Evolutionary conservation across 2,113 vertebrate species (phyloP).

Genomic region (Gopherus flavomarginatus): DNA sequence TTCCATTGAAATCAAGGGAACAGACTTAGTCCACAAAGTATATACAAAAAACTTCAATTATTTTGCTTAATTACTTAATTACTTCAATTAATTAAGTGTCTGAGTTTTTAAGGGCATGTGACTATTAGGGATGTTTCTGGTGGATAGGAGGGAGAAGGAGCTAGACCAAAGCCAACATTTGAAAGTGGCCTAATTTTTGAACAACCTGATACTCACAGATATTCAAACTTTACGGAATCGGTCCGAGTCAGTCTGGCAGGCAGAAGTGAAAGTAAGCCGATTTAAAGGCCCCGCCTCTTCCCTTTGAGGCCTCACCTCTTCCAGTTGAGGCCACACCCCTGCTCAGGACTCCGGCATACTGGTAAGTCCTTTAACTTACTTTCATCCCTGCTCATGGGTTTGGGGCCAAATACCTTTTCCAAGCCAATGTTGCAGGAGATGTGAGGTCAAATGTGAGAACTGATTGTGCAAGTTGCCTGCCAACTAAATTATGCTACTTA

Average conservation of each 20-base stretch:
- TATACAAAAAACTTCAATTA: background rate
- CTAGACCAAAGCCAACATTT: background rate
- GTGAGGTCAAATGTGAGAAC: background rate
- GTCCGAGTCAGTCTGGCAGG: background rate
- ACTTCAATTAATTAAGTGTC: background rate
- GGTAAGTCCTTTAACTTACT: no score
- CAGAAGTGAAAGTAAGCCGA: no score
- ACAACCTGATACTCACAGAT: constrained; percentile 24
- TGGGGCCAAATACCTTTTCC: background rate
- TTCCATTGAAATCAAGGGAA: background rate
- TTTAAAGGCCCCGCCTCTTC: no score
- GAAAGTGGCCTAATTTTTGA: constrained; percentile 2
- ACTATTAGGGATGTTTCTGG: background rate
- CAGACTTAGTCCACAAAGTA: background rate
- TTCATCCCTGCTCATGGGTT: no score
- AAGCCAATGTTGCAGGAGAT: background rate
- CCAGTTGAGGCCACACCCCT: no score
- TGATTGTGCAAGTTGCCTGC: background rate
- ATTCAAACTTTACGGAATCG: background rate
- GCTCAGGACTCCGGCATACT: no score
- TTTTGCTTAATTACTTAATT: background rate
- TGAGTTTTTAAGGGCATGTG: background rate
- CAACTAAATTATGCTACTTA: background rate
- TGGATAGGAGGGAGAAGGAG: background rate
- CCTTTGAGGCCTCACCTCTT: no score